Conservation (phyloP, 2,113 vertebrate species). For the Burhinus oedicnemus region DNA sequence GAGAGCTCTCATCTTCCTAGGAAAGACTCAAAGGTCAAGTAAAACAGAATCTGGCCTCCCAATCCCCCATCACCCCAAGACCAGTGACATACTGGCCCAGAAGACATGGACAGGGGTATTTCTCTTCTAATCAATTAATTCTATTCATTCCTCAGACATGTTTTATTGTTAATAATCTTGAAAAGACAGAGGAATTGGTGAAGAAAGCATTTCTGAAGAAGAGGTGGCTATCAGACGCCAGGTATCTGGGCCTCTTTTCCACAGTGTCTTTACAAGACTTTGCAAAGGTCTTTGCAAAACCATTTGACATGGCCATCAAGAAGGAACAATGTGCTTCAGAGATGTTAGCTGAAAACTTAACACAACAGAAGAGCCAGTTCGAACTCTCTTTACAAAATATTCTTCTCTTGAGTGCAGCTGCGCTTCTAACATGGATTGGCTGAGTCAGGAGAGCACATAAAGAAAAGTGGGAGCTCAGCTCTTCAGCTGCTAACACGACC, state of each 20-base stretch:
- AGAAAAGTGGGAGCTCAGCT: conserved; percentile 47
- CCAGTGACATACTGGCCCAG: neutral
- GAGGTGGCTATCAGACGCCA: neutral
- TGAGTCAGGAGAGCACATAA: conserved; percentile 43
- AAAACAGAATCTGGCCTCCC: neutral
- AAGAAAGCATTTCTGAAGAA: neutral
- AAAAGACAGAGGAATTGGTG: neutral
- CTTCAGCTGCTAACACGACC: neutral
- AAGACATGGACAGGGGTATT: neutral
- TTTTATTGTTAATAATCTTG: neutral
- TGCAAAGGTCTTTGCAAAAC: neutral
- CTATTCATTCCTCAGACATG: neutral
- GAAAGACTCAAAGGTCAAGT: neutral
- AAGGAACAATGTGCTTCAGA: neutral
- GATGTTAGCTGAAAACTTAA: neutral
- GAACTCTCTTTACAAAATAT: neutral
- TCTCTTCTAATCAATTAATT: neutral
- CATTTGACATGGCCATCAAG: neutral
- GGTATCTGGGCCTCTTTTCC: neutral
- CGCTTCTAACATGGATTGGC: neutral
- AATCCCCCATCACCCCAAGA: neutral
- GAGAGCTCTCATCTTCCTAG: neutral
- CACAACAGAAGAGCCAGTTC: neutral
- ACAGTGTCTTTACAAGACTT: neutral
- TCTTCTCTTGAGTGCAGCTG: conserved; percentile 34